Evolutionary conservation across 2,888 invertebrate species (phyloP).

Genomic region (Volucella zonaria): DNA sequence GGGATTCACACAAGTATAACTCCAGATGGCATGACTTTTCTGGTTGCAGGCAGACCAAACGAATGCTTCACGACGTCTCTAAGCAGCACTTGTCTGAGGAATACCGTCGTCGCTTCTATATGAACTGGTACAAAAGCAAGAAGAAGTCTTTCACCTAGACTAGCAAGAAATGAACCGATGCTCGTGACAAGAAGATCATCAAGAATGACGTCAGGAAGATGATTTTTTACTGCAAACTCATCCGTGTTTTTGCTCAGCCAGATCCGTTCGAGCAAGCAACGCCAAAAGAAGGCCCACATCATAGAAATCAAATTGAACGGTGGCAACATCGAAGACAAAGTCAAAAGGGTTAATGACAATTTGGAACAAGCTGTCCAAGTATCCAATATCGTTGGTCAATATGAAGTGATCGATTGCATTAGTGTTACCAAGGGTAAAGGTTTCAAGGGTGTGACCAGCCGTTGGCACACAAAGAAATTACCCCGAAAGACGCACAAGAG

Average conservation of each 20-base stretch:
- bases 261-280: conserved; percentile 98
- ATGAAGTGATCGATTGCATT: conserved; percentile 99
- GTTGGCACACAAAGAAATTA: too few relatives aligned
- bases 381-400: conserved; percentile 94
- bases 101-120: conserved; percentile 99
- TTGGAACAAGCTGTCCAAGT: conserved; percentile 97
- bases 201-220: conserved; percentile 98
- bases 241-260: conserved; percentile 99
- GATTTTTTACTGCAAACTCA: conserved; percentile 98
- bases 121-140: conserved; percentile 99
- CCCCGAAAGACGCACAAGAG: too few relatives aligned
- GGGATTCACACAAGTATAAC: too few relatives aligned
- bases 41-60: too few relatives aligned
- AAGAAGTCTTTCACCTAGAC: conserved; percentile 99
- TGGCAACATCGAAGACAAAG: conserved; percentile 96
- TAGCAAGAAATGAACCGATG: conserved; percentile 99
- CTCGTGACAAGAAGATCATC: conserved; percentile 97
- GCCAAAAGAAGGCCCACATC: conserved; percentile 99
- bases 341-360: conserved; percentile 98
- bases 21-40: too few relatives aligned
- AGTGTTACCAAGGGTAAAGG: conserved; percentile 99
- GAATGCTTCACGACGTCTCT: too few relatives aligned
- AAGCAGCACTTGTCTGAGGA: conserved; percentile 98
- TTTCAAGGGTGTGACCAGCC: too few relatives aligned
- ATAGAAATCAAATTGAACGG: conserved; percentile 99